Evolutionary conservation across 2,888 invertebrate genomes (phyloP).

Genomic region (Diaphora mendica): DNA sequence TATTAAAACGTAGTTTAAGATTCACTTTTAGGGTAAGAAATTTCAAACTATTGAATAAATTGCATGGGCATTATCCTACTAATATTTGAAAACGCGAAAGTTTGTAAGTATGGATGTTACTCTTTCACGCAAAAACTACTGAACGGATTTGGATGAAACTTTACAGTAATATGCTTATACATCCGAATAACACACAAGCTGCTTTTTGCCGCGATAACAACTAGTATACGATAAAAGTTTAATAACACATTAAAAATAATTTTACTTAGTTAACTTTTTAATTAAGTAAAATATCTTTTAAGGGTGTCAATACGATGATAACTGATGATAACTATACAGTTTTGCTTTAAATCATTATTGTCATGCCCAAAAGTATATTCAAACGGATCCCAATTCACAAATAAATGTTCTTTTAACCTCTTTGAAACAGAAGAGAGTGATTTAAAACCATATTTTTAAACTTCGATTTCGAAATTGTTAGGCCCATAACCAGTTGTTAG

Average conservation of each 20-base stretch:
- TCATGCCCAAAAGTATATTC: background rate
- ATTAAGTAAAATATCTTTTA: background rate
- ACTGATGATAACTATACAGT: too few species aligned
- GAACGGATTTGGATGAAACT: too few species aligned
- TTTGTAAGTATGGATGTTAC: too few species aligned
- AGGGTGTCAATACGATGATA: background rate
- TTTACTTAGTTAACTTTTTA: background rate
- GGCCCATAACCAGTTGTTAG: constrained; percentile 61
- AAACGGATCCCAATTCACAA: background rate
- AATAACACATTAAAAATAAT: too few species aligned
- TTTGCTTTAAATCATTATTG: background rate
- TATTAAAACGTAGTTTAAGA: background rate
- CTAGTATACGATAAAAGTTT: too few species aligned
- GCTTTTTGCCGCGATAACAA: too few species aligned
- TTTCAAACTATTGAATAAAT: background rate
- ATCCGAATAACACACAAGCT: too few species aligned
- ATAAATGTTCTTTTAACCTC: background rate
- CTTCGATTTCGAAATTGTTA: constrained; percentile 54
- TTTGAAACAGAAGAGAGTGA: background rate
- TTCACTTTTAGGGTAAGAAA: background rate
- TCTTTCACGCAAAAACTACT: too few species aligned
- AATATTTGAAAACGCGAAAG: too few species aligned
- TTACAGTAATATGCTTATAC: too few species aligned
- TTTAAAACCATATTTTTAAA: constrained; percentile 21
- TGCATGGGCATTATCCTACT: background rate